Conservation (phyloP, 2,888 invertebrate species). For the Lycaena phlaeas region DNA sequence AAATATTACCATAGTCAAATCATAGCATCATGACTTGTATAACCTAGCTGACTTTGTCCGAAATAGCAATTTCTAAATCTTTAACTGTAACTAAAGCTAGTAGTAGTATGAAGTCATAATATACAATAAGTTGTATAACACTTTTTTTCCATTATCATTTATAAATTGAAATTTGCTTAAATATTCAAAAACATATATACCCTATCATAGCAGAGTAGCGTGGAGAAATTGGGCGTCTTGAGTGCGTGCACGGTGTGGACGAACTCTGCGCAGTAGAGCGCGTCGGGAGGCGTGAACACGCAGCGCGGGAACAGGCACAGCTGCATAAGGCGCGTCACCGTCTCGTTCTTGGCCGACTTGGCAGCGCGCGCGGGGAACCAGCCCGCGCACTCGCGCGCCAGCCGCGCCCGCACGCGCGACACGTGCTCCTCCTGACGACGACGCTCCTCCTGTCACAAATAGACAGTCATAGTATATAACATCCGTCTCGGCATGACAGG, state of each 20-base stretch:
- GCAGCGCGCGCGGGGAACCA: conserved; percentile 91
- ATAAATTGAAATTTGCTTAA: no score
- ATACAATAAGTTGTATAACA: no score
- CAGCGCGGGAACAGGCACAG: conserved; percentile 97
- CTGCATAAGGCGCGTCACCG: conserved; percentile 96
- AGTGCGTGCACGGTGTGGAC: conserved; percentile 95
- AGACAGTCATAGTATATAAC: no score
- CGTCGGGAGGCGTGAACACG: conserved; percentile 96
- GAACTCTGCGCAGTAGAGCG: conserved; percentile 97
- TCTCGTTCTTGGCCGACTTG: conserved; percentile 95
- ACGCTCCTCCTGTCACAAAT: conserved; percentile 83
- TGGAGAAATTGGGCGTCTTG: conserved; percentile 97
- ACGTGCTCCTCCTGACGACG: conserved; percentile 96
- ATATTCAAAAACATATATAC: no score
- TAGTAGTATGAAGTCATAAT: no score
- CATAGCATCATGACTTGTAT: no score
- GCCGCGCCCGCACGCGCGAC: conserved; percentile 82
- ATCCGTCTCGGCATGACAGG: background rate
- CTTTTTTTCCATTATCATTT: no score
- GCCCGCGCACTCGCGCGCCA: conserved; percentile 83
- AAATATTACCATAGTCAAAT: no score
- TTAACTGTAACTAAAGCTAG: no score
- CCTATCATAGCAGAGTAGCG: conserved; percentile 96
- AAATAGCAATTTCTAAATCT: no score
- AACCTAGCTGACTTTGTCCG: no score